Conservation (phyloP, 2,113 vertebrate species). For the Daubentonia madagascariensis region DNA sequence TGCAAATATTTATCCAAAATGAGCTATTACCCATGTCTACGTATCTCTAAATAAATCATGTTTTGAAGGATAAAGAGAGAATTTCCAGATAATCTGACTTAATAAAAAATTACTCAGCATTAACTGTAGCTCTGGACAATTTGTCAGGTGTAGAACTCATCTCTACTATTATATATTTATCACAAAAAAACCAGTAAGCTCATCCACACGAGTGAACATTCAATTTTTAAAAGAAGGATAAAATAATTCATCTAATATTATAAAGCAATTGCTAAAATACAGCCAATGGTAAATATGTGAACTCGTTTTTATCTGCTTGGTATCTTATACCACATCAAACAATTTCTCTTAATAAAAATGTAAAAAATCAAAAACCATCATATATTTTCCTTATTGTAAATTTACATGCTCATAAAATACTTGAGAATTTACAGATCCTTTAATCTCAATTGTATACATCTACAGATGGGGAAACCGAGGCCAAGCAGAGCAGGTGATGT, state of each 20-base stretch:
- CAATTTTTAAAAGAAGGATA: background rate
- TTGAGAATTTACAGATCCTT: background rate
- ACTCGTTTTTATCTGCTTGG: background rate
- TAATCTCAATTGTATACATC: background rate
- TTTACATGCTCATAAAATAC: background rate
- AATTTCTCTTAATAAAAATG: background rate
- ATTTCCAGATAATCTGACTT: background rate
- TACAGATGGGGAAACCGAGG: constrained; percentile 30
- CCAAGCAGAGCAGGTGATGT: background rate
- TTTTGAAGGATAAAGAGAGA: background rate
- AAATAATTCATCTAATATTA: background rate
- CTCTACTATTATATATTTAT: background rate
- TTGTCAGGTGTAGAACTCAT: background rate
- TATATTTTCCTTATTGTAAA: background rate
- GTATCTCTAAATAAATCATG: constrained; percentile 1
- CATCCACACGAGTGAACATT: background rate
- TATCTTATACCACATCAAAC: background rate
- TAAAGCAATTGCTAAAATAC: constrained; percentile 18
- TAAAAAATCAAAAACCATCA: background rate
- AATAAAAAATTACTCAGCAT: background rate
- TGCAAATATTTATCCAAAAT: background rate
- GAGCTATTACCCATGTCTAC: background rate
- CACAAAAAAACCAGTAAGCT: background rate
- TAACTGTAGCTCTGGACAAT: background rate
- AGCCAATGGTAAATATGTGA: constrained; percentile 10